Evolutionary conservation across 2,797 vertebrate species (phyloP), one percentile per base, ranked within the genome.

Genomic region (Pteronotus mesoamericanus): DNA sequence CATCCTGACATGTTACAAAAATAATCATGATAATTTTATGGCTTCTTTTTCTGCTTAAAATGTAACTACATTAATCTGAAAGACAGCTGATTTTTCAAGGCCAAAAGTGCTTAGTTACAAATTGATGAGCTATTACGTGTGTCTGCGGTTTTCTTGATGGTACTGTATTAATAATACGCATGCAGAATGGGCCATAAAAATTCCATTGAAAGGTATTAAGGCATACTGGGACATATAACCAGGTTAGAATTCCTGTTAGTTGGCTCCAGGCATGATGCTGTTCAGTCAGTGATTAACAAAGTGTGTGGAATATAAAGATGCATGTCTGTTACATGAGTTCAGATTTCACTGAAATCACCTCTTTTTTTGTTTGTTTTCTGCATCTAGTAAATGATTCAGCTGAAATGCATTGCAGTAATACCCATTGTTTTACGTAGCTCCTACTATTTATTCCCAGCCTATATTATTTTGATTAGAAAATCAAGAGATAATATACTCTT

Each of bases 201-300:
- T 98, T 98, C 98, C 98, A 98, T 99, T 99, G 98, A 98, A 98
- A 97, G 92, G 90, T 98, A 98, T 98, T 98, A 98, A 98, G 97
- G 96, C 98, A 98, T 96, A 98, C 90, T 69, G 61, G 97, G 94
- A 93, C 66, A 95, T 97, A 98, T 98, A 98, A 98, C 98, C 97
- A 98, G 98, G 97, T 98, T 98, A 97, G 97, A 98, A 98, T 98
- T 98, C 94, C 93, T 97, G 97, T 98, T 97, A 97, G 94, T 97
- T 97, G 95, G 89, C 97, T 98, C 66, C 68, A 96, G 97, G 95
- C 97, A 96, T 0, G 21, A 78, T 97, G 95, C 97, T 98, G 96
- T 97, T 98, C 95, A 95, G 97, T 82, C 95, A 34, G 0, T 97
- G 97, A 97, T 97, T 97, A 98, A 95, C 91, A 89, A 97, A 97